Percentiles rank a stretch among this genome's conserved stretches.
phyloP scores from a whole-genome alignment of 2,797 vertebrate species.

The Pterois miles region DNA sequence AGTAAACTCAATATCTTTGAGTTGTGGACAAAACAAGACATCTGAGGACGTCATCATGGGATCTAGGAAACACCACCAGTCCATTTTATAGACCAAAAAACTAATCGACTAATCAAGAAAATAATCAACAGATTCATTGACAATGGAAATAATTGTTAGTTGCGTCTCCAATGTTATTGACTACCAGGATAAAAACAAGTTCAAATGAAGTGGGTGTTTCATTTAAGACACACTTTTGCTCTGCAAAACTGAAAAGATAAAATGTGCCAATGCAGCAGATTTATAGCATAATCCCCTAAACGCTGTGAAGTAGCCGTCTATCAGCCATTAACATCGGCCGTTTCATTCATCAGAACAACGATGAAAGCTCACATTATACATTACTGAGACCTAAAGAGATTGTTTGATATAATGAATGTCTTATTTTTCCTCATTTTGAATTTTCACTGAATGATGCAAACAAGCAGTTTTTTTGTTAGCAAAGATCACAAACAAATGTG shows the following conservation, averaged over 20 bases:
- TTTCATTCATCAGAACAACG: slow-evolving; percentile 9
- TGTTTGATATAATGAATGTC: slow-evolving; percentile 7
- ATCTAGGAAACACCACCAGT: no score
- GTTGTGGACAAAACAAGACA: no score
- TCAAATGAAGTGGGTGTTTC: slow-evolving; percentile 52
- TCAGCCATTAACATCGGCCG: background rate
- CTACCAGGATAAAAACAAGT: slow-evolving; percentile 51
- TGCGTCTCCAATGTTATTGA: background rate
- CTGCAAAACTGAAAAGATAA: slow-evolving; percentile 39
- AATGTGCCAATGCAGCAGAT: background rate
- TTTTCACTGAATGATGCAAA: slow-evolving; percentile 19
- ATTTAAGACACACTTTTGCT: slow-evolving; percentile 36
- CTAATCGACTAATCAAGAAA: no score
- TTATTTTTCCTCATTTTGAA: slow-evolving; percentile 1
- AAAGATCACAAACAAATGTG: slow-evolving; percentile 10
- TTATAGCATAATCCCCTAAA: slow-evolving; percentile 9
- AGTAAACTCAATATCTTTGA: no score
- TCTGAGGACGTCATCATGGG: no score
- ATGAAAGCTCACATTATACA: slow-evolving; percentile 6
- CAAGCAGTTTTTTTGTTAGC: background rate
- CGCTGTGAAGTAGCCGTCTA: background rate
- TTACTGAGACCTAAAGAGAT: slow-evolving; percentile 1
- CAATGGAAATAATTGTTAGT: no score
- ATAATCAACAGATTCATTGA: no score
- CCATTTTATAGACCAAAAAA: no score